phyloP scores from a whole-genome alignment of 2,888 invertebrate genomes.

The Phalangium opilio region DNA sequence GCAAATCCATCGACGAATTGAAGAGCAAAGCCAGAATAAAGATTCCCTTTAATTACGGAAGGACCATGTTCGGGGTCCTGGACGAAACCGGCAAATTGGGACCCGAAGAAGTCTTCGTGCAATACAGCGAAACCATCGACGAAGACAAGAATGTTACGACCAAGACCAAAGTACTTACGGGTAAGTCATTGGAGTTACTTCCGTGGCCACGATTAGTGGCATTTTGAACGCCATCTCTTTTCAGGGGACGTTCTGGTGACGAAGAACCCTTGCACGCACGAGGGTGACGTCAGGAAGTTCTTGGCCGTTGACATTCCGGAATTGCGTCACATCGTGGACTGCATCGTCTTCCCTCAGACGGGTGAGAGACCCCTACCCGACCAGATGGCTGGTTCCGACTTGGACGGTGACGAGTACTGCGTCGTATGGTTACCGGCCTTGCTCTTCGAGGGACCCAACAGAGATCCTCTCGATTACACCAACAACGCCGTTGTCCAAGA shows the following conservation, averaged over 20 bases:
- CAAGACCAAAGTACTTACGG: too few species aligned
- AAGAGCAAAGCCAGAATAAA: constrained; percentile 16
- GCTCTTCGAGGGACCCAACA: constrained; percentile 21
- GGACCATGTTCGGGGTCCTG: constrained; percentile 23
- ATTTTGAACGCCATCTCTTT: constrained; percentile 2
- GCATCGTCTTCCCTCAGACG: constrained; percentile 31
- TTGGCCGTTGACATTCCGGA: constrained; percentile 23
- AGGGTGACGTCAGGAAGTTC: constrained; percentile 30
- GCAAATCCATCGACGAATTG: constrained; percentile 8
- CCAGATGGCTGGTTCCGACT: constrained; percentile 32
- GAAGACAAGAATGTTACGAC: too few species aligned
- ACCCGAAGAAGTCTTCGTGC: constrained; percentile 24
- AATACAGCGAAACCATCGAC: constrained; percentile 12
- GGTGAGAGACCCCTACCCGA: constrained; percentile 32
- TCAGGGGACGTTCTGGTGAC: constrained; percentile 26
- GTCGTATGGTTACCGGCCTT: constrained; percentile 28
- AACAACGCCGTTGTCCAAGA: neutral
- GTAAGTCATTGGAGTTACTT: too few species aligned
- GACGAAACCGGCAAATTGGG: constrained; percentile 23
- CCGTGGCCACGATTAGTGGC: too few species aligned
- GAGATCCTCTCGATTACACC: constrained; percentile 19
- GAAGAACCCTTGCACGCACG: constrained; percentile 33
- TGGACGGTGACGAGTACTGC: constrained; percentile 33
- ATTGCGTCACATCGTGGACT: constrained; percentile 27
- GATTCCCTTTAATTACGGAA: constrained; percentile 18